A percentile compares a stretch with the other conserved stretches of the same genome.
Evolutionary conservation across 2,888 invertebrate species (phyloP).

Genomic region (Aplocera efformata): DNA sequence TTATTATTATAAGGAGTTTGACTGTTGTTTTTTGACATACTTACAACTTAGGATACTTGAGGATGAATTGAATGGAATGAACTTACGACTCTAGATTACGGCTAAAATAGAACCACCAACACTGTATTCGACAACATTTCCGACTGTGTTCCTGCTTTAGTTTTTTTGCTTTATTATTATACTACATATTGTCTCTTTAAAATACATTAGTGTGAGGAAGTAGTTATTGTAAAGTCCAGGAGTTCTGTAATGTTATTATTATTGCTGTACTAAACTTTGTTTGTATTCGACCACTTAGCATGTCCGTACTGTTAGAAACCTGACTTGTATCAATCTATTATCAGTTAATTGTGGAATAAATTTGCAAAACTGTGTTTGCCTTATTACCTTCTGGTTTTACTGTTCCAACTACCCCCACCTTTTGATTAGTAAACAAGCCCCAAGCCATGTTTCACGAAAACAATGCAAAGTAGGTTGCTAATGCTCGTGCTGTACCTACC

Average conservation of each 20-base stretch:
- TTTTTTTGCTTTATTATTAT: constrained; percentile 79
- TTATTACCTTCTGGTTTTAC: constrained; percentile 50
- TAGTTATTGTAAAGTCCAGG: constrained; percentile 77
- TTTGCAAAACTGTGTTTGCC: constrained; percentile 81
- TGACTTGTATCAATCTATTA: constrained; percentile 79
- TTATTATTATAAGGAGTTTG: constrained; percentile 80
- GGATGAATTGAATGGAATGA: constrained; percentile 67
- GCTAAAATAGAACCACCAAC: constrained; percentile 70
- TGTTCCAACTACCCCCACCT: too few relatives aligned
- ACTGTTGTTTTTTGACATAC: constrained; percentile 81
- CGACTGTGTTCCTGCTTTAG: constrained; percentile 79
- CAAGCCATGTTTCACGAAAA: too few relatives aligned
- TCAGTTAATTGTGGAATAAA: constrained; percentile 80
- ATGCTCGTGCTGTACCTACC: too few relatives aligned
- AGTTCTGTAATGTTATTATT: constrained; percentile 72
- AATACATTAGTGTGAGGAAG: constrained; percentile 78
- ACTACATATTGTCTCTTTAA: constrained; percentile 71
- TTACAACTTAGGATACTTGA: constrained; percentile 77
- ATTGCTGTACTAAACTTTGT: constrained; percentile 73
- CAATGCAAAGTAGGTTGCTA: too few relatives aligned
- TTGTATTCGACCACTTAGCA: constrained; percentile 76
- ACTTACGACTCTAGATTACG: constrained; percentile 67
- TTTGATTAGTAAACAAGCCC: too few relatives aligned
- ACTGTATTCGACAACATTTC: constrained; percentile 73
- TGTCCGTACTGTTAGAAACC: constrained; percentile 76